Conservation (phyloP, 2,113 vertebrate genomes). For the Dunckerocampus dactyliophorus region DNA sequence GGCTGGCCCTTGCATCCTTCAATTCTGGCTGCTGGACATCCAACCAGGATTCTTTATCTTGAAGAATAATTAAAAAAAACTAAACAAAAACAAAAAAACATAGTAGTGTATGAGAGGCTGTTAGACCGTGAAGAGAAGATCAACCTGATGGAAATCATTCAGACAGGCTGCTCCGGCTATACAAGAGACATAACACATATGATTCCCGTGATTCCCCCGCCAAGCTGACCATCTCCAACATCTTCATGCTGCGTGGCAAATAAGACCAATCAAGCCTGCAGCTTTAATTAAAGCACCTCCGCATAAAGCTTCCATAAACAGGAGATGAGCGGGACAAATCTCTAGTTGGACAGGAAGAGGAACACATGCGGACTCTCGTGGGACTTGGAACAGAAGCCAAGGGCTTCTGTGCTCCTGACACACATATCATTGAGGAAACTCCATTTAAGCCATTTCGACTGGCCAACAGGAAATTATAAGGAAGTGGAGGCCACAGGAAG, state of each 20-base stretch:
- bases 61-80: neutral
- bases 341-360: constrained; percentile 10
- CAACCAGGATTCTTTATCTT: no score
- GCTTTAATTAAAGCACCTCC: constrained; percentile 31
- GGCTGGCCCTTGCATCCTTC: no score
- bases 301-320: constrained; percentile 29
- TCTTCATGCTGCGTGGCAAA: constrained; percentile 18
- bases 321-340: constrained; percentile 26
- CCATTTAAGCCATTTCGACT: constrained; percentile 16
- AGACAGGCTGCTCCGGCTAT: constrained; percentile 20
- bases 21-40: no score
- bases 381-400: constrained; percentile 13
- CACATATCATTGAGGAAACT: constrained; percentile 21
- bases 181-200: constrained; percentile 24
- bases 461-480: constrained; percentile 27
- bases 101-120: constrained; percentile 7
- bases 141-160: constrained; percentile 22
- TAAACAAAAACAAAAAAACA: neutral
- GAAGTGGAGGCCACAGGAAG: neutral
- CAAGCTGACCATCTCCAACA: constrained; percentile 3
- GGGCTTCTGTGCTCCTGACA: constrained; percentile 17
- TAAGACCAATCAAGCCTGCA: constrained; percentile 33
- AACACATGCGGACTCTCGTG: constrained; percentile 6
- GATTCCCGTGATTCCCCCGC: constrained; percentile 37
- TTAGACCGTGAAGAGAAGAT: constrained; percentile 2